phyloP scores from a whole-genome alignment of 2,888 invertebrate species.

The Apotomis turbidana region DNA sequence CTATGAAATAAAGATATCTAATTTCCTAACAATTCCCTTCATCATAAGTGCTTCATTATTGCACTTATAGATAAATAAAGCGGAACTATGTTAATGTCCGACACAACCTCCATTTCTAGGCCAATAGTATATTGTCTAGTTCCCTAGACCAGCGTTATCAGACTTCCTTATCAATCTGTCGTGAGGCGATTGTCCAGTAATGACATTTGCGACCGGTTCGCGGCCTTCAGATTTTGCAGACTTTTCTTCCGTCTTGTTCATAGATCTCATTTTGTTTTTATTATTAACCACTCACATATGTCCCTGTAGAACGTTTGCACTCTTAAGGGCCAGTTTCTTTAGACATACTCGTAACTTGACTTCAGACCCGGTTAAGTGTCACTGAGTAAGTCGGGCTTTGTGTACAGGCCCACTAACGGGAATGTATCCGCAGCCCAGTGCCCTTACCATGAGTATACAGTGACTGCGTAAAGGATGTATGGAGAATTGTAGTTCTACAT shows the following conservation, averaged over 20 bases:
- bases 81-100: neutral
- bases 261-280: neutral
- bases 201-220: slow-evolving; percentile 8
- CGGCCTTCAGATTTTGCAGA: slow-evolving; percentile 24
- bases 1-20: too few relatives aligned
- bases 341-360: too few relatives aligned
- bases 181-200: slow-evolving; percentile 17
- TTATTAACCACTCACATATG: too few relatives aligned
- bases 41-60: neutral
- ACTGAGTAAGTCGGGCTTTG: too few relatives aligned
- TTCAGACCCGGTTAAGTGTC: too few relatives aligned
- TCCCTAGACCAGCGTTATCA: slow-evolving; percentile 14
- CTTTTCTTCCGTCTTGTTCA: slow-evolving; percentile 29
- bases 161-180: slow-evolving; percentile 36
- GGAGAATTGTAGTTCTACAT: too few relatives aligned
- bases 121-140: slow-evolving; percentile 20
- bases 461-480: too few relatives aligned
- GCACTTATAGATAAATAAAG: slow-evolving; percentile 7
- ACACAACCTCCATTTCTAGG: slow-evolving; percentile 11
- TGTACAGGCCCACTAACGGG: too few relatives aligned
- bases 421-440: too few relatives aligned
- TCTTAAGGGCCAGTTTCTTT: too few relatives aligned
- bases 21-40: neutral
- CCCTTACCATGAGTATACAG: too few relatives aligned
- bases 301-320: too few relatives aligned